Evolutionary conservation across 2,113 vertebrate genomes (phyloP).

Genomic region (Muntiacus muntjak): DNA sequence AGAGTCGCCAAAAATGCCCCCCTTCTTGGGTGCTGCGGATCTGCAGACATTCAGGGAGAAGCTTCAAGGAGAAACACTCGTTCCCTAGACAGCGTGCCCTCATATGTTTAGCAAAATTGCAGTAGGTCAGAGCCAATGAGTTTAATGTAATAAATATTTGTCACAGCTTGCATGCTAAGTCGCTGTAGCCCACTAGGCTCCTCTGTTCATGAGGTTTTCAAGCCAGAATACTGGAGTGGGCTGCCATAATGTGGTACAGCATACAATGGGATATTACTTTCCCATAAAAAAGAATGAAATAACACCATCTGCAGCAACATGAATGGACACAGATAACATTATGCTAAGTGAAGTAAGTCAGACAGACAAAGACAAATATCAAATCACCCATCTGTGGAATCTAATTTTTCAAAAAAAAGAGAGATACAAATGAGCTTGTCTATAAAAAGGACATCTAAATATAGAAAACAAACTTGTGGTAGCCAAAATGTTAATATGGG

Average conservation of each 20-base stretch:
- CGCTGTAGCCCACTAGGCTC: not conserved
- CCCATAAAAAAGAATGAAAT: not conserved
- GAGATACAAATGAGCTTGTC: not conserved
- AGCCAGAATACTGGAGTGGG: not conserved
- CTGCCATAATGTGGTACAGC: not conserved
- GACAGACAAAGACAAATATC: not conserved
- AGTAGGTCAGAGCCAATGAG: conserved; percentile 23
- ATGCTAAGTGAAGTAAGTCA: not conserved
- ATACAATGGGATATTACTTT: not conserved
- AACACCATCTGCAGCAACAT: not conserved
- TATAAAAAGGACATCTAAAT: not conserved
- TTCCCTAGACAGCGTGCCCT: not conserved
- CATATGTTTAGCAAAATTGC: conserved; percentile 54
- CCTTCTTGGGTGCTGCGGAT: not conserved
- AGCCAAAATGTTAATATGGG: not conserved
- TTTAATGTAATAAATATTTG: conserved; percentile 47
- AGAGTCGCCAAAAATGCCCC: conserved; percentile 12
- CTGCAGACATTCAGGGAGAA: conserved; percentile 22
- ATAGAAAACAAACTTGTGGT: not conserved
- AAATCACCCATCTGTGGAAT: not conserved
- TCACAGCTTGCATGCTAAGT: not conserved
- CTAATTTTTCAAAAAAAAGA: not conserved
- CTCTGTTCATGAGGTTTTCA: not conserved
- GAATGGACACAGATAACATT: not conserved
- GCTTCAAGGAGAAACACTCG: not conserved